Base-by-base conservation (phyloP, 2,113 vertebrate genomes). In the Albula glossodonta region DNA sequence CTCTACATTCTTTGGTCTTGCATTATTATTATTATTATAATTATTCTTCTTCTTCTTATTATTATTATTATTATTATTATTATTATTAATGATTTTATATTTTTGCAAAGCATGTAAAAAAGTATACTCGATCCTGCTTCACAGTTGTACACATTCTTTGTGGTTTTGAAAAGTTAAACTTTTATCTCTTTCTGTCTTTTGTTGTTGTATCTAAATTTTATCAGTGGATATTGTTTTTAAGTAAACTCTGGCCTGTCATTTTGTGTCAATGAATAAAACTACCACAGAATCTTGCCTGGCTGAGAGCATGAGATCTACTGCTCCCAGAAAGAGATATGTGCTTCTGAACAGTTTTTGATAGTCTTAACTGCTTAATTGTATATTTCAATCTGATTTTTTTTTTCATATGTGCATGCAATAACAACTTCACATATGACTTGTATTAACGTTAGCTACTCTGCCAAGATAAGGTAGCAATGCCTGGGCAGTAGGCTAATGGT, bases 191-290 rank as follows among this genome's bases (percentile, higher is more conserved):
- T 74, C 22, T 31, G n/a, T 31, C 70, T 6, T 56, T 74, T 25
- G 25, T 31, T 74, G 70, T 74, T 74, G 70, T 13, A n/a, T 74
- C 70, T 74, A n/a, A 9, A 31, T 74, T 74, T 74, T 74, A 25
- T 74, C 22, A 74, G n/a, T 74, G 70, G 70, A 25, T 74, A 74
- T 74, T 31, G 70, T 74, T 74, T 74, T 74, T 10, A 74, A 74
- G 70, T 74, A 22, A 74, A 74, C 2, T 74, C 10, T 74, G 70
- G 9, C n/a, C 70, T 74, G 70, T 74, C 22, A 74, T n/a, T 74
- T 22, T 31, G 70, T 74, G 70, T 10, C 3, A n/a, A 74, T 25
- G n/a, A 74, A 74, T 74, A 74, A 74, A 74, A 41, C 22, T 2
- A 31, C 31, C 70, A 74, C 70, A 11, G 22, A 74, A 31, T 11